Percentiles rank a stretch among this genome's conserved stretches.
phyloP scores from a whole-genome alignment of 2,888 invertebrate genomes.

The Cataglyphis cursor region DNA sequence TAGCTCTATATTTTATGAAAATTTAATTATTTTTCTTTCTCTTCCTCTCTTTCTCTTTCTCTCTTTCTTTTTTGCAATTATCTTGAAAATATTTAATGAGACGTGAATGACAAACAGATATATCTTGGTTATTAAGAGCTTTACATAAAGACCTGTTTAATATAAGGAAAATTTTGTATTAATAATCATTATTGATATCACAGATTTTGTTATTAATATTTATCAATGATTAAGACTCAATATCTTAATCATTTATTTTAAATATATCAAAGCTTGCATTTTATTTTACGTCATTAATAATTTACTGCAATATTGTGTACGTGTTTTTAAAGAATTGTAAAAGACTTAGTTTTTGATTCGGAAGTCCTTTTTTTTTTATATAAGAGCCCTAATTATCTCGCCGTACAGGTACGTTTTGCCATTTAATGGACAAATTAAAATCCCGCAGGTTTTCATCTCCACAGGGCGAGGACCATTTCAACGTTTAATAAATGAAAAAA shows the following conservation, averaged over 20 bases:
- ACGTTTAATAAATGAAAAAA: constrained; percentile 73
- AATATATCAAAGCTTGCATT: background rate
- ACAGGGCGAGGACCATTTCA: constrained; percentile 63
- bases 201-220: background rate
- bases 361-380: background rate
- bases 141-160: background rate
- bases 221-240: background rate
- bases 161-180: background rate
- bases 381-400: constrained; percentile 31
- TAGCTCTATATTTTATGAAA: constrained; percentile 47
- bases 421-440: constrained; percentile 52
- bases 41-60: background rate
- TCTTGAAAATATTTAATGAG: constrained; percentile 63
- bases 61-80: constrained; percentile 22
- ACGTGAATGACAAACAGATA: constrained; percentile 52
- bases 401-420: constrained; percentile 5
- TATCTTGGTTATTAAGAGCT: background rate
- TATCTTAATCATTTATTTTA: constrained; percentile 24
- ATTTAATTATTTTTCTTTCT: constrained; percentile 60
- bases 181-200: background rate
- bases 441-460: constrained; percentile 70
- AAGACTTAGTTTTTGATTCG: background rate
- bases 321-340: background rate
- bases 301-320: background rate
- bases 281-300: background rate